These are phyloP conservation scores for Hozukius guyotensis DNA, from an alignment of 2,797 vertebrate species.

Conservation along the genomic window DNA sequence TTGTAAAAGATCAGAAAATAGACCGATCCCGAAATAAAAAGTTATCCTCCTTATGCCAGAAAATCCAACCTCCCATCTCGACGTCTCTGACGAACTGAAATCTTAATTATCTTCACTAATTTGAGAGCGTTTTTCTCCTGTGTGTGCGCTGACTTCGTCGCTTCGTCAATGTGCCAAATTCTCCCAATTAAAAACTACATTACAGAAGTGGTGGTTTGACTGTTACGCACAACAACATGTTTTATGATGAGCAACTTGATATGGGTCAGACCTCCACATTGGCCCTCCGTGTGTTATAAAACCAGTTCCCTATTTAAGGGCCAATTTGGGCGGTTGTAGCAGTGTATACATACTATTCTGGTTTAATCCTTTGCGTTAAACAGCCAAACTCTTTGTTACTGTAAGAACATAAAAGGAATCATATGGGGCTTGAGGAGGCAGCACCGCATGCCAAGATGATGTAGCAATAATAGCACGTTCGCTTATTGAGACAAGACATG, in stretches of 20 bases:
- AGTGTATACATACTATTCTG: slow-evolving; percentile 42
- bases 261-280: slow-evolving; percentile 47
- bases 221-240: slow-evolving; percentile 38
- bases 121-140: slow-evolving; percentile 12
- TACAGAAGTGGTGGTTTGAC: slow-evolving; percentile 55
- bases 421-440: slow-evolving; percentile 25
- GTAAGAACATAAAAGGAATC: slow-evolving; percentile 45
- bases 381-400: slow-evolving; percentile 44
- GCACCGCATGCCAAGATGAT: slow-evolving; percentile 9
- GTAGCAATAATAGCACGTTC: slow-evolving; percentile 34
- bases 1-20: slow-evolving; percentile 1
- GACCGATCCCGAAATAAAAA: not conserved
- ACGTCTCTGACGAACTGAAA: slow-evolving; percentile 7
- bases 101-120: slow-evolving; percentile 12
- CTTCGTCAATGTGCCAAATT: slow-evolving; percentile 26
- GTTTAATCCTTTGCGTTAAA: slow-evolving; percentile 38
- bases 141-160: not conserved
- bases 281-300: slow-evolving; percentile 43
- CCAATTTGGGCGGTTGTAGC: slow-evolving; percentile 48
- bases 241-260: slow-evolving; percentile 58
- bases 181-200: slow-evolving; percentile 35
- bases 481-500: slow-evolving; percentile 26
- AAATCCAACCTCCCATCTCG: slow-evolving; percentile 27
- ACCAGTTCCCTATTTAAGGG: slow-evolving; percentile 46
- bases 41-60: not conserved